Base-by-base conservation (phyloP, 2,113 vertebrate species). In the Atherinomorus stipes region DNA sequence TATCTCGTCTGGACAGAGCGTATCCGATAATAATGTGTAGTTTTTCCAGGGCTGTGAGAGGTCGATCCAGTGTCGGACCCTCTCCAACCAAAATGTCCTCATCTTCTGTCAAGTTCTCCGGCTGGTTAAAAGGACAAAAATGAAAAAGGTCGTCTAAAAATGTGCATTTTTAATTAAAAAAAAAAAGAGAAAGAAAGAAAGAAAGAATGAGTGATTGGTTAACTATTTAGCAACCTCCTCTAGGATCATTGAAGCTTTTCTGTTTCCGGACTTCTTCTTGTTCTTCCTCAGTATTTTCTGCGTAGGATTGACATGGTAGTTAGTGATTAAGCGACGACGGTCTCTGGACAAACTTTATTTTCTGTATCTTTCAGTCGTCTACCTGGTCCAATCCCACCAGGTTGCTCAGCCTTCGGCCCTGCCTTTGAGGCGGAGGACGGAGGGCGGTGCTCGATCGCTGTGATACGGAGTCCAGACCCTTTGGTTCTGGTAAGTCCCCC, bases 21-120 rank as follows among this genome's bases (percentile, higher is more conserved):
- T 94, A 95, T 73, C 94, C 94, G 45, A 95, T 93, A n/a, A 99
- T 96, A 71, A 96, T 93, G 85, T 98, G 96, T n/a, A 98, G 83
- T 89, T 99, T 98, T 71, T 99, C 96, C 83, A 97, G 85, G 53
- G 95, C 86, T 37, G 97, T 93, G 88, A 98, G 93, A 1, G 95
- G 95, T 54, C 93, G 94, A 68, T 96, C 93, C 52, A 96, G 90
- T n/a, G 93, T 88, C 0, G 93, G 89, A 44, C 85, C 89, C 18
- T 96, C 94, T 51, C 94, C 93, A 1, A 94, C 89, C 68, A 95
- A 80, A n/a, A 91, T 37, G 16, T 94, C 92, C 54, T 95, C 93
- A 7, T 90, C 88, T 7, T 84, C 85, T 2, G 88, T 68, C 3
- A 74, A 0, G 4, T 88, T 64, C 40, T 93, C 90, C 8, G 74